These are phyloP conservation scores for Hypsopygia costalis DNA, from an alignment of 2,888 invertebrate species.

Conservation along the genomic window DNA sequence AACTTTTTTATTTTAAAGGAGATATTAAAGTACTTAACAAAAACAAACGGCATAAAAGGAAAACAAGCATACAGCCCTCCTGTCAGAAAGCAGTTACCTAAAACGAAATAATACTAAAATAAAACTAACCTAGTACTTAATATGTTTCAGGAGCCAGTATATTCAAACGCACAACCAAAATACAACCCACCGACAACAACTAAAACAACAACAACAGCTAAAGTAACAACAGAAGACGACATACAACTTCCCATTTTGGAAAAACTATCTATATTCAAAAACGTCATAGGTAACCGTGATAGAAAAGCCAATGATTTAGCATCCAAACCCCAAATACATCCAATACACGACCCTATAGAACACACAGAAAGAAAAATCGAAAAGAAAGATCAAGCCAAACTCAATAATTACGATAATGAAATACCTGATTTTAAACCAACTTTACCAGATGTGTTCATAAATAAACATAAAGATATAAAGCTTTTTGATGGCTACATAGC, in stretches of 20 bases:
- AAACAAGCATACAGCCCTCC: too few species aligned
- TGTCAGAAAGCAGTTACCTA: too few species aligned
- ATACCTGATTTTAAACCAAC: constrained; percentile 63
- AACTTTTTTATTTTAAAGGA: too few species aligned
- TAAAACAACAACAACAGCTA: constrained; percentile 17
- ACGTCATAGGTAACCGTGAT: constrained; percentile 45
- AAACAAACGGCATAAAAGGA: too few species aligned
- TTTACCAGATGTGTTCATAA: constrained; percentile 40
- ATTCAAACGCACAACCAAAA: constrained; percentile 33
- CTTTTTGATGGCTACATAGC: constrained; percentile 45
- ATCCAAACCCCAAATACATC: constrained; percentile 58
- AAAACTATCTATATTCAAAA: constrained; percentile 62
- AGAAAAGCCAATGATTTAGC: constrained; percentile 36
- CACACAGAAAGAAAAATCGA: constrained; percentile 60
- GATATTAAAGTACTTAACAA: too few species aligned
- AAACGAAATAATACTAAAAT: too few species aligned
- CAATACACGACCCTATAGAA: constrained; percentile 49
- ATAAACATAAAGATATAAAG: constrained; percentile 33
- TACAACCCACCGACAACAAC: constrained; percentile 15
- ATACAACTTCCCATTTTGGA: constrained; percentile 46
- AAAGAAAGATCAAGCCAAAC: constrained; percentile 59
- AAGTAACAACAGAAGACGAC: constrained; percentile 34
- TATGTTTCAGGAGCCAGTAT: constrained; percentile 53
- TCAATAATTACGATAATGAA: constrained; percentile 19
- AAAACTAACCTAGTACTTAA: background rate